Base-by-base conservation (phyloP, 2,888 invertebrate genomes). In the Oscheius sp. region DNA sequence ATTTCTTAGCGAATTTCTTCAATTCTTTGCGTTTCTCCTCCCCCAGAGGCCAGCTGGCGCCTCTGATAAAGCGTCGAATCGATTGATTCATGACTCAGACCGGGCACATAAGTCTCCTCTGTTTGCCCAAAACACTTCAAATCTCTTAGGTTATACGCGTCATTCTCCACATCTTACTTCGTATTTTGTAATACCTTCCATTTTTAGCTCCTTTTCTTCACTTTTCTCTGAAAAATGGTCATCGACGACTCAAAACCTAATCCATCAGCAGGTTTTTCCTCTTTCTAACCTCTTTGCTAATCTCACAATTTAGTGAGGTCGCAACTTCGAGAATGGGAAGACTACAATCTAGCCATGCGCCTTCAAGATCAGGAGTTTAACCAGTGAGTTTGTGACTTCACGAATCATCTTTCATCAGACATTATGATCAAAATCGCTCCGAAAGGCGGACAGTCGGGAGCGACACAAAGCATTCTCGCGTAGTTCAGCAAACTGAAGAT, bases 351-450 rank as follows among this genome's bases (percentile, higher is more conserved):
- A 12, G 70, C 70, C 27, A n/a, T 34, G 20, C 34, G 53, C n/a
- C 46, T 70, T 8, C 70, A 70, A 23, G 65, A 70, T 27, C 31
- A 66, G 33, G 70, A 70, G 25, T 70, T 61, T 29, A 33, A 29
- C 23, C n/a, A 37, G 69, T 69, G 10, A 37, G 34, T n/a, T 17
- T 12, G n/a, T 45, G 4, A 34, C 17, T 33, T 34, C 6, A 23
- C 17, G 12, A 33, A 45, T 2, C 15, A 46, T 17, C 10, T 58
- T 4, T n/a, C n/a, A n/a, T n/a, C 34, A 69, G 69, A n/a, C 64
- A 69, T 33, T 69, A 69, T 45, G 53, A 50, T 37, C 63, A 64
- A 17, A 69, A 69, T 42, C 15, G 69, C 15, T 12, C 63, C 4
- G 65, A 65, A 45, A 29, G 65, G 10, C 37, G 65, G 29, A 57